These are phyloP conservation scores for Priocnemis perturbator DNA, from an alignment of 2,888 invertebrate genomes.

Conservation along the genomic window DNA sequence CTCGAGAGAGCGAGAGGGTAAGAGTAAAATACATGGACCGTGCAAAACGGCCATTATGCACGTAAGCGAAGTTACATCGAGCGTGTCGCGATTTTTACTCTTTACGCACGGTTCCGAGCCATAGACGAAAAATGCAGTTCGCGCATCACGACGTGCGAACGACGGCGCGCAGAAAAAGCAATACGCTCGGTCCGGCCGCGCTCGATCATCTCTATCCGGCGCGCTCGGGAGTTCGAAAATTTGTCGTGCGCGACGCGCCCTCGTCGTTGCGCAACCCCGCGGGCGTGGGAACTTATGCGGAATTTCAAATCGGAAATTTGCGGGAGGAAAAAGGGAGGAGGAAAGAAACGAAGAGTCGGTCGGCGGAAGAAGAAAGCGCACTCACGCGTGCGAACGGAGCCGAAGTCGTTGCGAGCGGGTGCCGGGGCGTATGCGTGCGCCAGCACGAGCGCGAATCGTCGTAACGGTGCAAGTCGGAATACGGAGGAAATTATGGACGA, in stretches of 20 bases:
- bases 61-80: constrained; percentile 33
- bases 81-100: constrained; percentile 20
- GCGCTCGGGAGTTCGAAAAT: no score
- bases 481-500: not conserved
- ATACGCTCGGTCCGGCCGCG: no score
- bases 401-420: not conserved
- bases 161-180: no score
- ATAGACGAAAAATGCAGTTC: not conserved
- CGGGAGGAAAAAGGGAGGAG: no score
- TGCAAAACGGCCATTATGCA: constrained; percentile 28
- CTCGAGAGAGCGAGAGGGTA: not conserved
- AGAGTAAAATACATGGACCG: constrained; percentile 26
- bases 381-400: not conserved
- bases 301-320: no score
- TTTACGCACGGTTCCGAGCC: not conserved
- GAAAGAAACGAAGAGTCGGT: not conserved
- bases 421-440: constrained; percentile 1
- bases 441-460: no score
- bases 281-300: no score
- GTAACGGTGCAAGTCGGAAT: not conserved
- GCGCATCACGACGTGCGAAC: no score
- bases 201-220: no score
- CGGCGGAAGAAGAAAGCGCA: not conserved
- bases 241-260: no score
- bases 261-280: no score